These are phyloP conservation scores for Lordiphosa andalusiaca DNA, from an alignment of 2,888 invertebrate genomes.

Conservation along the genomic window DNA sequence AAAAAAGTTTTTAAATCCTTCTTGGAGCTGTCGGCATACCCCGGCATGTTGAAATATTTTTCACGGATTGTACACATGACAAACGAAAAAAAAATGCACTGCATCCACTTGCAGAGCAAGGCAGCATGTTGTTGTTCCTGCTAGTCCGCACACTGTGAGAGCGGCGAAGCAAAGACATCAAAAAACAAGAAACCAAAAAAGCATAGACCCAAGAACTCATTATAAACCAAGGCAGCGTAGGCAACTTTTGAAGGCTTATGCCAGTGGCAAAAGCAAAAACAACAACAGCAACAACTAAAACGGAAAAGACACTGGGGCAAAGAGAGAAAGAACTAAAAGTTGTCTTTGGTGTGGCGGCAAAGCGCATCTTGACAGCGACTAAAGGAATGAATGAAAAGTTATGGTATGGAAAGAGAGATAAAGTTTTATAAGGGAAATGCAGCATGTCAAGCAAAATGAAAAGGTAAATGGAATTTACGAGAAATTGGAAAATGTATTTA, in stretches of 20 bases:
- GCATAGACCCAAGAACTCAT: conserved; percentile 49
- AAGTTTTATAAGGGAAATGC: conserved; percentile 28
- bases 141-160: conserved; percentile 12
- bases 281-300: conserved; percentile 51
- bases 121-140: conserved; percentile 13
- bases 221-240: conserved; percentile 62
- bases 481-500: no score
- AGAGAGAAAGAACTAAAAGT: conserved; percentile 23
- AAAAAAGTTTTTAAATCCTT: conserved; percentile 41
- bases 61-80: conserved; percentile 36
- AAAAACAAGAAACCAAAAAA: conserved; percentile 33
- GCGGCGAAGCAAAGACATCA: conserved; percentile 54
- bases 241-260: conserved; percentile 65
- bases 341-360: conserved; percentile 57
- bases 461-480: no score
- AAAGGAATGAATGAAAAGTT: conserved; percentile 41
- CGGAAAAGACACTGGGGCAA: conserved; percentile 1
- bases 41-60: conserved; percentile 54
- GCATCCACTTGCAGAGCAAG: conserved; percentile 2
- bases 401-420: conserved; percentile 11
- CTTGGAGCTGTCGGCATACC: conserved; percentile 56
- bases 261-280: conserved; percentile 43
- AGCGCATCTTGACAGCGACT: conserved; percentile 59
- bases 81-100: conserved; percentile 5
- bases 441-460: no score